Percentiles rank a stretch among this genome's conserved stretches.
These are phyloP conservation scores for Rallus crepitans DNA, from an alignment of 2,797 vertebrate species.

Conservation along the genomic window DNA sequence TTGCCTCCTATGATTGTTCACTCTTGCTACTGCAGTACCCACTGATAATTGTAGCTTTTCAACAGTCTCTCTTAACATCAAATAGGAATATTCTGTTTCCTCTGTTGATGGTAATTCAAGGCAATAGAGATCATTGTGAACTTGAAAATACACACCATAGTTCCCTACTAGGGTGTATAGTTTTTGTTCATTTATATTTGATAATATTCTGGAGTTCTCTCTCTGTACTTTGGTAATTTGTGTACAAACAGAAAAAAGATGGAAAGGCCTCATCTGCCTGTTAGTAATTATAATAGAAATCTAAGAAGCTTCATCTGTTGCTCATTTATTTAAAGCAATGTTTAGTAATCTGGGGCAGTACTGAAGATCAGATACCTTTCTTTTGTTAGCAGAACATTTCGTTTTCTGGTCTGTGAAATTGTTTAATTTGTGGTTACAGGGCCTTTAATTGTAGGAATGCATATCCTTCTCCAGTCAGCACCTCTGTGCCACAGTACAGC, in stretches of 20 bases:
- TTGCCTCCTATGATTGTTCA: neutral
- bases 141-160: neutral
- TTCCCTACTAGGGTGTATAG: neutral
- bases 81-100: neutral
- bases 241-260: neutral
- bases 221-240: neutral
- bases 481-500: neutral
- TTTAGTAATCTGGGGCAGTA: neutral
- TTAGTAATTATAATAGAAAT: neutral
- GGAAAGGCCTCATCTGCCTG: conserved; percentile 18
- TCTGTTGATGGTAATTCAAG: neutral
- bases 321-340: neutral
- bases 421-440: neutral
- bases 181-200: neutral
- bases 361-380: neutral
- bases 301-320: neutral
- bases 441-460: neutral
- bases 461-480: neutral
- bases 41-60: neutral
- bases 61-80: neutral
- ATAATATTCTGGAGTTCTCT: neutral
- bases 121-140: neutral
- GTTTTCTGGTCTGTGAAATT: neutral
- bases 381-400: neutral
- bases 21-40: neutral